Base-by-base conservation (phyloP, 30 jellyfish, hydroid and myxozoan species). In the Cassiopea xamachana region DNA sequence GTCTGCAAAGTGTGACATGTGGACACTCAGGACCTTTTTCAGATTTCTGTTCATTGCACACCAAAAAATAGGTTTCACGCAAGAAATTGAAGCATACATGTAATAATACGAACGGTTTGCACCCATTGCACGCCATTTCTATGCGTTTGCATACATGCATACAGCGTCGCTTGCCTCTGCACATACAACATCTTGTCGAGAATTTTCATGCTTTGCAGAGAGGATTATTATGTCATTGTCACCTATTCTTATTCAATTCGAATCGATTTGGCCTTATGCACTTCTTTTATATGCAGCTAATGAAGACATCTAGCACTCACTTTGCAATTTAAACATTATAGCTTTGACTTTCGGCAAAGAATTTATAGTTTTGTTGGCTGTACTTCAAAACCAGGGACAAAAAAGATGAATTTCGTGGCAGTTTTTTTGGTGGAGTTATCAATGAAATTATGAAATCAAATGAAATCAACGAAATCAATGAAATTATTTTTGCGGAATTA, bases 51-150 rank as follows among this genome's bases (percentile, higher is more conserved):
- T 10, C 12, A 55, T 6, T 55, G 12, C 64, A 55, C 12, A 10
- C 12, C 64, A 55, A 10, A 55, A 55, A 3, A 55, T 55, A 55
- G 64, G 64, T 55, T 55, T 6, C 12, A 55, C 64, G 12, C 10
- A 55, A 55, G 64, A 10, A 55, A 3, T 55, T 3, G 12, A 55
- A 55, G 7, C 0, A 55, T 55, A 3, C 12, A 10, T 55, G 12
- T 10, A 3, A 3, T 3, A 55, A 55, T 55, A 3, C 15, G 74
- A 4, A 2, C 74, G 74, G 27, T 4, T 2, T 14, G 74, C 15
- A 64, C 74, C 8, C 74, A 64, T 64, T 64, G 74, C 74, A 64
- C 74, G 15, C 74, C 74, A 64, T 64, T 64, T 64, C 74, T 64
- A 64, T 64, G 43, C 74, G 15, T 64, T 64, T 64, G 74, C 74